Conservation (phyloP, 2,113 vertebrate genomes). For the Lepus europaeus region DNA sequence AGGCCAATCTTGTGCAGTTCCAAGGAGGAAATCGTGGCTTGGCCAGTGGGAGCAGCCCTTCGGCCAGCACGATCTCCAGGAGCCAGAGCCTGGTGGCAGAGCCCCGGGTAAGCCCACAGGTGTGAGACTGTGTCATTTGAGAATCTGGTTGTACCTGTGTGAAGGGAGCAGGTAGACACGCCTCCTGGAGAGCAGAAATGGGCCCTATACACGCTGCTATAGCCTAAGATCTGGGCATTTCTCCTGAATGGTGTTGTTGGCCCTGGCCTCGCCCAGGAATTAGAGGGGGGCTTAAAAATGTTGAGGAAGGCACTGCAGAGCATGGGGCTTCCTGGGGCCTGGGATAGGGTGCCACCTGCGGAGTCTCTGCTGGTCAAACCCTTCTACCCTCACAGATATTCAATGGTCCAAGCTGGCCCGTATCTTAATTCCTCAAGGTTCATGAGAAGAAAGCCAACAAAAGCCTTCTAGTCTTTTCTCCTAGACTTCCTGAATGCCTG, state of each 20-base stretch:
- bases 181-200: not conserved
- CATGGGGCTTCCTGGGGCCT: too few species aligned
- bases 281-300: not conserved
- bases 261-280: not conserved
- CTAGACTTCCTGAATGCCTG: not conserved
- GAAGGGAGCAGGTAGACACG: not conserved
- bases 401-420: not conserved
- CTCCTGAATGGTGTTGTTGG: not conserved
- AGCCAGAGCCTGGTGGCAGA: not conserved
- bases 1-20: not conserved
- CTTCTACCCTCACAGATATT: not conserved
- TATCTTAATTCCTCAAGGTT: not conserved
- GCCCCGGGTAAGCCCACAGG: accelerated
- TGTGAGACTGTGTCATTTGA: not conserved
- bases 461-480: not conserved
- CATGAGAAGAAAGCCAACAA: not conserved
- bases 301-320: not conserved
- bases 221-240: not conserved
- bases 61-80: not conserved
- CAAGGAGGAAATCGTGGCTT: not conserved
- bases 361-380: not conserved
- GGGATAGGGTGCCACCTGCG: accelerated
- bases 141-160: accelerated
- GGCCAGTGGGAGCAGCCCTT: not conserved
- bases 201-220: accelerated